A percentile compares a stretch with the other conserved stretches of the same genome.
Evolutionary conservation across 2,888 invertebrate species (phyloP).

Genomic region (Mallateleia sp.): DNA sequence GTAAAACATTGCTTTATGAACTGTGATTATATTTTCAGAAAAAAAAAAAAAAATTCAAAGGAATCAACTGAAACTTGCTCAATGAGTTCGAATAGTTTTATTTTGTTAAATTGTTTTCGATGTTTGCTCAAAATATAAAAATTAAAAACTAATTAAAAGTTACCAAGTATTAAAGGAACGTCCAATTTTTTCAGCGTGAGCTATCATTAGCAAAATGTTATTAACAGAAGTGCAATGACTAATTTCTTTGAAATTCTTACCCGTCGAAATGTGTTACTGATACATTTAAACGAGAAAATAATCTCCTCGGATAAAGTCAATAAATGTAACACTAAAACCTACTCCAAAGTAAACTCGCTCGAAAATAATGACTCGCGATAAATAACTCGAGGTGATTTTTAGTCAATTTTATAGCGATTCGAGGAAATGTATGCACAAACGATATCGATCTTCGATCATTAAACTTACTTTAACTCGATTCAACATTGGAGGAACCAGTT

Average conservation of each 20-base stretch:
- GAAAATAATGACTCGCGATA: conserved; percentile 72
- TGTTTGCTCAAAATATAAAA: background rate
- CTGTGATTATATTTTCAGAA: conserved; percentile 18
- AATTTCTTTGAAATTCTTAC: background rate
- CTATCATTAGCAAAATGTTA: background rate
- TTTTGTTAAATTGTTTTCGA: background rate
- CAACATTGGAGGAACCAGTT: conserved; percentile 78
- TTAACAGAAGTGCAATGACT: background rate
- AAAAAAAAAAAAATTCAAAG: no score
- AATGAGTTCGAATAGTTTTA: background rate
- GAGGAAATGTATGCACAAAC: conserved; percentile 76
- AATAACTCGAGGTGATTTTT: conserved; percentile 70
- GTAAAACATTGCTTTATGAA: conserved; percentile 12
- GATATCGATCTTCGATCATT: conserved; percentile 79
- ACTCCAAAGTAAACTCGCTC: conserved; percentile 59
- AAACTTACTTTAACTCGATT: conserved; percentile 76
- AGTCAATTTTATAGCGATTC: conserved; percentile 77
- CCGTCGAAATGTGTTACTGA: conserved; percentile 29
- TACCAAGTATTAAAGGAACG: background rate
- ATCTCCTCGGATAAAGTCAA: conserved; percentile 68
- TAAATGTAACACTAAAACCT: conserved; percentile 68
- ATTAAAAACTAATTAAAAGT: background rate
- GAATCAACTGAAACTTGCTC: background rate
- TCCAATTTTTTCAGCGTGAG: background rate
- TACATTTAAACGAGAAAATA: conserved; percentile 44